These are phyloP conservation scores for Drosophila varians DNA, from an alignment of 1,140 invertebrate genomes.

Conservation along the genomic window DNA sequence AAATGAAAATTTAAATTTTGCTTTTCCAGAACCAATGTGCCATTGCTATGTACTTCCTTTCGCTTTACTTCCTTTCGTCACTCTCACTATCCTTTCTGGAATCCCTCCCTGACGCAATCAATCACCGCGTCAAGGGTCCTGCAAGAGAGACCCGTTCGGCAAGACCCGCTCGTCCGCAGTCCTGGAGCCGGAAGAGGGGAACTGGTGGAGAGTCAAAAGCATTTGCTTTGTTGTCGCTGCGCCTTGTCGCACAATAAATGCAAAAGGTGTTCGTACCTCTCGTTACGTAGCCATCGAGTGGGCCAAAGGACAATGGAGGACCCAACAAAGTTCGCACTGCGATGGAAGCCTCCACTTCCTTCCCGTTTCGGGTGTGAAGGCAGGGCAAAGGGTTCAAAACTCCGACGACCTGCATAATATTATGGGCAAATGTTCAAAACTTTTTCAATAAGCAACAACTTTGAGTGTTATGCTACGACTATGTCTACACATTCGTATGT, in stretches of 20 bases:
- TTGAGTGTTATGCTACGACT: constrained; percentile 58
- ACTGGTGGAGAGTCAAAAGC: constrained; percentile 7
- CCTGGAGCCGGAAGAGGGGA: neutral
- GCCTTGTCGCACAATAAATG: constrained; percentile 56
- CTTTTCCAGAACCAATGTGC: constrained; percentile 31
- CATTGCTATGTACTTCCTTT: constrained; percentile 27
- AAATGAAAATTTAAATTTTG: constrained; percentile 5
- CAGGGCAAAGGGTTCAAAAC: constrained; percentile 36
- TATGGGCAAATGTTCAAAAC: constrained; percentile 74
- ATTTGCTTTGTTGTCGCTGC: constrained; percentile 61
- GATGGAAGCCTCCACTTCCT: constrained; percentile 19
- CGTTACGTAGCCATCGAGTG: constrained; percentile 45
- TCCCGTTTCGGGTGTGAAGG: constrained; percentile 43
- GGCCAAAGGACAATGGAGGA: constrained; percentile 53
- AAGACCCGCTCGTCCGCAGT: constrained; percentile 5
- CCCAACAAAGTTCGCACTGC: constrained; percentile 39
- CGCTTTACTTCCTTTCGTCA: neutral
- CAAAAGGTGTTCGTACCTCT: constrained; percentile 67
- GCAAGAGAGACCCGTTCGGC: constrained; percentile 6
- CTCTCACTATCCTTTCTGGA: neutral
- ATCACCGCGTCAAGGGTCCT: constrained; percentile 69
- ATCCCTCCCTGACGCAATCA: constrained; percentile 59
- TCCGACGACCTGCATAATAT: constrained; percentile 72
- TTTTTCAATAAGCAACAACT: constrained; percentile 76
- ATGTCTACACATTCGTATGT: neutral